Conservation (phyloP, 2,113 vertebrate genomes). For the Anarrhichthys ocellatus region DNA sequence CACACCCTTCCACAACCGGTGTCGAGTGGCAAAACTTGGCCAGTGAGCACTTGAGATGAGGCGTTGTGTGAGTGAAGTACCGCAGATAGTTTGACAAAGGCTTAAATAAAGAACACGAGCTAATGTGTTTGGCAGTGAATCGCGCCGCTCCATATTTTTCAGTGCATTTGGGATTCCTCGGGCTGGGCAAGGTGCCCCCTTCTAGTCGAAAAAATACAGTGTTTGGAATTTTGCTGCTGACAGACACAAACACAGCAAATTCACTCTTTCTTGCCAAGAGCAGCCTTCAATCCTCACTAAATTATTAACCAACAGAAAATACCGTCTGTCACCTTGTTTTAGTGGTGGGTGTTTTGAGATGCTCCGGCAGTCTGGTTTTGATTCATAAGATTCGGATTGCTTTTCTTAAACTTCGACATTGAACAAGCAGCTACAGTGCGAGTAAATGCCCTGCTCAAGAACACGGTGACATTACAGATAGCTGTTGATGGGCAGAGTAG, state of each 20-base stretch:
- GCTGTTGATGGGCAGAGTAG: background rate
- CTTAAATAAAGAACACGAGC: slow-evolving; percentile 66
- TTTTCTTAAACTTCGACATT: slow-evolving; percentile 11
- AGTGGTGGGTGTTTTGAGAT: slow-evolving; percentile 54
- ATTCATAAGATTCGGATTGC: slow-evolving; percentile 28
- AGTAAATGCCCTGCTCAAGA: slow-evolving; percentile 6
- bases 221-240: slow-evolving; percentile 67
- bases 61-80: slow-evolving; percentile 40
- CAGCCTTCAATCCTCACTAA: slow-evolving; percentile 70
- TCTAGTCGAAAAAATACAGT: slow-evolving; percentile 37
- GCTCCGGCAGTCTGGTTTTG: slow-evolving; percentile 32
- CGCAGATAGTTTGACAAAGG: slow-evolving; percentile 61
- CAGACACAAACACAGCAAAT: slow-evolving; percentile 60
- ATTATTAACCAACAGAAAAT: slow-evolving; percentile 72
- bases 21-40: slow-evolving; percentile 66
- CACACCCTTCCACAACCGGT: slow-evolving; percentile 38
- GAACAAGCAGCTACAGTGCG: background rate
- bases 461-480: background rate
- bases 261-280: slow-evolving; percentile 63
- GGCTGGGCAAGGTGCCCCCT: slow-evolving; percentile 47
- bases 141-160: slow-evolving; percentile 34
- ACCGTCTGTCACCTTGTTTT: slow-evolving; percentile 63
- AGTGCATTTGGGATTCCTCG: slow-evolving; percentile 56
- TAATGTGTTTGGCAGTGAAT: slow-evolving; percentile 60
- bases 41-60: slow-evolving; percentile 53